These are phyloP conservation scores for Zeus faber DNA, from an alignment of 2,113 vertebrate genomes.

Conservation along the genomic window DNA sequence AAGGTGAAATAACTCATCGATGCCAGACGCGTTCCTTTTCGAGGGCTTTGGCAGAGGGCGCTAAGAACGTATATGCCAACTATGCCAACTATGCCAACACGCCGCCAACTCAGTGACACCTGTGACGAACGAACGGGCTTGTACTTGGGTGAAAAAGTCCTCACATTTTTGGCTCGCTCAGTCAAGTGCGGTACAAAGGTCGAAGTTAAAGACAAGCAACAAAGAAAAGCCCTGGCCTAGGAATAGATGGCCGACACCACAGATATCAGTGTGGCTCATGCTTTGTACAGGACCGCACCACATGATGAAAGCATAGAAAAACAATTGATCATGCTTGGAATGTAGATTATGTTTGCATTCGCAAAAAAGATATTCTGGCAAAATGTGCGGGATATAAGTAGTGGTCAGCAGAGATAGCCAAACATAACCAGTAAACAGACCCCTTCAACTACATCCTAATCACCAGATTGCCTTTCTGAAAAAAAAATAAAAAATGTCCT, in stretches of 20 bases:
- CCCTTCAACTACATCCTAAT: no score
- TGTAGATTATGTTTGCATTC: constrained; percentile 35
- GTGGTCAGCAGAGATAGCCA: constrained; percentile 15
- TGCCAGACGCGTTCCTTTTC: constrained; percentile 60
- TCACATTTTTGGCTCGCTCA: no score
- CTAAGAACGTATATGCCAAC: constrained; percentile 42
- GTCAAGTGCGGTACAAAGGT: no score
- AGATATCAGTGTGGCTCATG: constrained; percentile 45
- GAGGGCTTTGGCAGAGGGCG: constrained; percentile 67
- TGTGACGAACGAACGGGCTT: no score
- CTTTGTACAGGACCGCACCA: constrained; percentile 54
- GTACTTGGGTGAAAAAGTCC: no score
- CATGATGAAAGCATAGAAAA: constrained; percentile 35
- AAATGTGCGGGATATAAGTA: constrained; percentile 48
- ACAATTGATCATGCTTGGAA: constrained; percentile 48
- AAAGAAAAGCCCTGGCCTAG: neutral
- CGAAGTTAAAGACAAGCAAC: no score
- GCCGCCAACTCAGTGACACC: neutral
- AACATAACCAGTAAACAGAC: no score
- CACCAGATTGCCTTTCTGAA: no score
- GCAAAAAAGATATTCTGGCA: constrained; percentile 27
- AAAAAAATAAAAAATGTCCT: no score
- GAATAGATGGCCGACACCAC: constrained; percentile 4
- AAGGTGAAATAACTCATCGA: constrained; percentile 33
- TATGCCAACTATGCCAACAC: neutral